phyloP scores from a whole-genome alignment of 1,140 invertebrate genomes.

The Cataglyphis hispanica region DNA sequence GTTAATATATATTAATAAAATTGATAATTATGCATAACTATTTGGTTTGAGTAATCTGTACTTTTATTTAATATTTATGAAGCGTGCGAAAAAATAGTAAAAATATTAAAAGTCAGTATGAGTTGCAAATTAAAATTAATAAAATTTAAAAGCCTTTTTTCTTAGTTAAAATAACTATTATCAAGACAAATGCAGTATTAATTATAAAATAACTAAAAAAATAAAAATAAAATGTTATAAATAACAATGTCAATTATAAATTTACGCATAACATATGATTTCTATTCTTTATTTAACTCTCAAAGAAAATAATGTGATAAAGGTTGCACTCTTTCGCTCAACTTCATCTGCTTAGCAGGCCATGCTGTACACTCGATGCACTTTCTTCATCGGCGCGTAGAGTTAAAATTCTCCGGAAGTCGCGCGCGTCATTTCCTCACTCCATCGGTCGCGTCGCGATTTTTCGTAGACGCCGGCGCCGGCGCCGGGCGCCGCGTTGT shows the following conservation, averaged over 20 bases:
- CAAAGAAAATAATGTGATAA: not conserved
- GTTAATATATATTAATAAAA: not conserved
- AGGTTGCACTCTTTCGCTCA: not conserved
- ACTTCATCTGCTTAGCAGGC: not conserved
- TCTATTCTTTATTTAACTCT: not conserved
- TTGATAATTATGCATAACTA: not conserved
- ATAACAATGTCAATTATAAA: not conserved
- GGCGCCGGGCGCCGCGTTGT: not conserved
- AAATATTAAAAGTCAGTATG: not conserved
- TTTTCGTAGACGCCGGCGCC: too few relatives aligned
- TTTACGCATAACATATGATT: too few relatives aligned
- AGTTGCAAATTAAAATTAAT: not conserved
- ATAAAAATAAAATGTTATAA: slow-evolving; percentile 4
- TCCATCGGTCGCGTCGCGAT: slow-evolving; percentile 15
- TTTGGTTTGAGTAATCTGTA: not conserved
- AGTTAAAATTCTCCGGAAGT: slow-evolving; percentile 44
- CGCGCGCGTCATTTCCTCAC: not conserved
- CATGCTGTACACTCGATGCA: slow-evolving; percentile 21
- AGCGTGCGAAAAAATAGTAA: not conserved
- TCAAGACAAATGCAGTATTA: not conserved
- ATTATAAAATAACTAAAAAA: not conserved
- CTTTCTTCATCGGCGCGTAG: not conserved
- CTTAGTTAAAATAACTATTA: too few relatives aligned
- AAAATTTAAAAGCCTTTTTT: not conserved
- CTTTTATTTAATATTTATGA: not conserved